Conservation (phyloP, 2,888 invertebrate species). For the Euplexia lucipara region DNA sequence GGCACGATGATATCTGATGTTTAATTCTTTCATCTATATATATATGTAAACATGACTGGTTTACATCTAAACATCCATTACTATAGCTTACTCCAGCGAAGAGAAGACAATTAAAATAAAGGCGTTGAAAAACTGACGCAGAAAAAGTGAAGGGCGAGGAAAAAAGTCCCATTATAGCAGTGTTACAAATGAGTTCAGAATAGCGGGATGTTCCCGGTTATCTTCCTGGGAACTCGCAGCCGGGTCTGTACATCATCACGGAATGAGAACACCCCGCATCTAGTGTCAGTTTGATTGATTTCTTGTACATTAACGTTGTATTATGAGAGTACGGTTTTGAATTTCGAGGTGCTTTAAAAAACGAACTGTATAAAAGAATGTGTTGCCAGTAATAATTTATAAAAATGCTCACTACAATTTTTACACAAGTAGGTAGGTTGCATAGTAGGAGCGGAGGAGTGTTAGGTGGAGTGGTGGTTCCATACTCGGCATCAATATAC, state of each 20-base stretch:
- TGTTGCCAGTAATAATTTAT: slow-evolving; percentile 17
- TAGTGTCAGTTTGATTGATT: slow-evolving; percentile 65
- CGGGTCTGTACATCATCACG: slow-evolving; percentile 64
- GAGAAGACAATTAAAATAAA: slow-evolving; percentile 84
- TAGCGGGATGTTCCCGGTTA: slow-evolving; percentile 70
- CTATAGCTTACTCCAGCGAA: slow-evolving; percentile 50
- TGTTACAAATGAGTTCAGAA: slow-evolving; percentile 86
- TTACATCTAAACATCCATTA: slow-evolving; percentile 39
- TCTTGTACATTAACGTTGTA: slow-evolving; percentile 57
- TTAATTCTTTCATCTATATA: background rate
- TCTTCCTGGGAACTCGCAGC: slow-evolving; percentile 78
- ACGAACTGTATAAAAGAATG: background rate
- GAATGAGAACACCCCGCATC: slow-evolving; percentile 49
- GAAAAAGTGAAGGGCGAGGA: slow-evolving; percentile 82
- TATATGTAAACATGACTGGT: background rate
- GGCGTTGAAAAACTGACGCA: slow-evolving; percentile 80
- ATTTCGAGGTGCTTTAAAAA: slow-evolving; percentile 31
- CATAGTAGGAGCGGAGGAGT: no score
- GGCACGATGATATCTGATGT: no score
- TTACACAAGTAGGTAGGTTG: no score
- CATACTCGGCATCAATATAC: no score
- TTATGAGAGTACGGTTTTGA: slow-evolving; percentile 34
- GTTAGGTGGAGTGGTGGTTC: no score
- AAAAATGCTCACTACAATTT: no score
- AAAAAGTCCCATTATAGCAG: slow-evolving; percentile 86